Percentiles rank a stretch among this genome's conserved stretches.
These are phyloP conservation scores for Hydriomena furcata DNA, from an alignment of 2,888 invertebrate genomes.

Conservation along the genomic window DNA sequence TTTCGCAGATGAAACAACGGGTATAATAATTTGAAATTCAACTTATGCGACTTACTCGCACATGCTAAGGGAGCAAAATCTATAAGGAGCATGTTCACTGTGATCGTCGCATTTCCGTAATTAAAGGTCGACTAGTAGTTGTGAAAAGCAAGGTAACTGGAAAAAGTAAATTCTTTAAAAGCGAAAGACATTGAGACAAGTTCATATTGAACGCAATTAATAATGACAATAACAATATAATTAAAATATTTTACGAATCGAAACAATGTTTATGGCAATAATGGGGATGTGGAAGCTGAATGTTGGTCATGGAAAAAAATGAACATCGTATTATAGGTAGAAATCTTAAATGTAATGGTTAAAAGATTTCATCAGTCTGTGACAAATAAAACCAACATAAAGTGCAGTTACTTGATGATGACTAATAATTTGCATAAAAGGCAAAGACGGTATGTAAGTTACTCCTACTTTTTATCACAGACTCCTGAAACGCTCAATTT, in stretches of 20 bases:
- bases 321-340: too few species aligned
- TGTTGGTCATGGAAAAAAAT: too few species aligned
- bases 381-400: too few species aligned
- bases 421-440: too few species aligned
- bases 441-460: background rate
- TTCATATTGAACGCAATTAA: background rate
- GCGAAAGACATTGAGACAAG: conserved; percentile 4
- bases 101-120: conserved; percentile 10
- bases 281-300: too few species aligned
- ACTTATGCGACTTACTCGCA: background rate
- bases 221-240: background rate
- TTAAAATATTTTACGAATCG: background rate
- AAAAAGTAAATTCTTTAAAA: background rate
- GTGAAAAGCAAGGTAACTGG: conserved; percentile 8
- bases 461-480: conserved; percentile 7
- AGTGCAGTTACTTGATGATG: too few species aligned
- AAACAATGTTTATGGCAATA: background rate
- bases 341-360: too few species aligned
- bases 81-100: background rate
- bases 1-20: too few species aligned
- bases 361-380: background rate
- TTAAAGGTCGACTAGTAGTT: conserved; percentile 7
- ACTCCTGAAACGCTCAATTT: conserved; percentile 12
- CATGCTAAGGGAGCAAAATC: background rate
- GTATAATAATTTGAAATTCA: background rate